A percentile compares a stretch with the other conserved stretches of the same genome.
Conservation (phyloP, 1,140 invertebrate species). For the Xylocopa sonorina region DNA sequence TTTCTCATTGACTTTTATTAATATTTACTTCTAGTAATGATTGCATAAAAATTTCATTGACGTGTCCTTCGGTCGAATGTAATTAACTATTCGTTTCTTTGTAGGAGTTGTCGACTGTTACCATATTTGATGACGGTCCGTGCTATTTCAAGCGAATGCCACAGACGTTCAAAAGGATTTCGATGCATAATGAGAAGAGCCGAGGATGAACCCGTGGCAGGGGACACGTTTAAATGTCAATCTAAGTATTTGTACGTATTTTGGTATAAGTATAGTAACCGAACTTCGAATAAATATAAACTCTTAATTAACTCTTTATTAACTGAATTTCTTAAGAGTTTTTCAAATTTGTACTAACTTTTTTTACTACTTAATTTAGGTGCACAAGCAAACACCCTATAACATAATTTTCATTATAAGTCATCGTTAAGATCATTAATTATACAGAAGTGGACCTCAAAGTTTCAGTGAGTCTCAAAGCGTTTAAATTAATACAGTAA, state of each 20-base stretch:
- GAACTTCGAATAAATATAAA: too few species aligned
- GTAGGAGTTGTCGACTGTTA: neutral
- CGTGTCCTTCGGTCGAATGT: neutral
- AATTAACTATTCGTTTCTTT: slow-evolving; percentile 20
- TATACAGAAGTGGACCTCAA: too few species aligned
- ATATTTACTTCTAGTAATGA: neutral
- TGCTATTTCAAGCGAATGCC: neutral
- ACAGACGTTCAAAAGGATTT: slow-evolving; percentile 14
- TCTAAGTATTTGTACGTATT: slow-evolving; percentile 20
- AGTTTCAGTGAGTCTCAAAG: too few species aligned
- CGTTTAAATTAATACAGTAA: too few species aligned
- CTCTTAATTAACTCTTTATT: too few species aligned
- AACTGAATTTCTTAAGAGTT: too few species aligned
- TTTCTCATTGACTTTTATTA: neutral
- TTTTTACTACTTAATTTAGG: too few species aligned
- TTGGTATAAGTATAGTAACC: neutral
- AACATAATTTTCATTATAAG: too few species aligned
- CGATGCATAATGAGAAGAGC: neutral
- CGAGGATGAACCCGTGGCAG: slow-evolving; percentile 5
- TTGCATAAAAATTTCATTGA: slow-evolving; percentile 10
- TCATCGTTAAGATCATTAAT: too few species aligned
- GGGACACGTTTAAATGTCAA: slow-evolving; percentile 46
- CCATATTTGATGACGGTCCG: neutral
- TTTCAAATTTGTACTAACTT: too few species aligned
- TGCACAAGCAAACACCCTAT: too few species aligned